Conservation (phyloP, 1,140 invertebrate genomes). For the Aphaenogaster ashmeadi region DNA sequence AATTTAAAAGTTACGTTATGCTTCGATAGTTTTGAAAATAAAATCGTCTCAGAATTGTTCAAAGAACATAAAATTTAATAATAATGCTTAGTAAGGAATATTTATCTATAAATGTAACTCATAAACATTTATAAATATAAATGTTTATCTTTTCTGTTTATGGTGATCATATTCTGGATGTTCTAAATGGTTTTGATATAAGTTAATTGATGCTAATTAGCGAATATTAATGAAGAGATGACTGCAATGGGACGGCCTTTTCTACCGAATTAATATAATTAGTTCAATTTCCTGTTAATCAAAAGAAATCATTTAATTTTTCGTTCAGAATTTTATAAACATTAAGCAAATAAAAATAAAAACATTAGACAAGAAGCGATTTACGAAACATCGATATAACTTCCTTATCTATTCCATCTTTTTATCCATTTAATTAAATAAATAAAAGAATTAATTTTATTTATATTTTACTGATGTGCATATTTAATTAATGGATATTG, state of each 20-base stretch:
- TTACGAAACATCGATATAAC: neutral
- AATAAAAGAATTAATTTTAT: slow-evolving; percentile 15
- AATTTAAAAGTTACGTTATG: neutral
- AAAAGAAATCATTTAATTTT: slow-evolving; percentile 15
- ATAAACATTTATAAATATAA: neutral
- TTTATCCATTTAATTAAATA: neutral
- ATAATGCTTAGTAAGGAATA: neutral
- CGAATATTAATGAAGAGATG: slow-evolving; percentile 52
- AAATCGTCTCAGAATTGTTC: neutral
- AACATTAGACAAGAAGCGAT: neutral
- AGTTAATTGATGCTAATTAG: slow-evolving; percentile 67
- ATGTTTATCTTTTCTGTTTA: neutral
- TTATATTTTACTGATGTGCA: slow-evolving; percentile 9
- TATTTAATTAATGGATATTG: neutral
- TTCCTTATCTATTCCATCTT: neutral
- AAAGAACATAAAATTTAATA: neutral
- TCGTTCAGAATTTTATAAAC: neutral
- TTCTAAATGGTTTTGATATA: slow-evolving; percentile 48
- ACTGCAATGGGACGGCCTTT: neutral
- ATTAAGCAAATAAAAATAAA: neutral
- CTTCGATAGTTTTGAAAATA: neutral
- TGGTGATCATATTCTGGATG: neutral
- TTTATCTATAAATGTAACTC: neutral
- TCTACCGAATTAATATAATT: slow-evolving; percentile 25
- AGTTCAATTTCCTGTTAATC: neutral